Percentiles rank a stretch among this genome's conserved stretches.
Conservation (phyloP, 2,797 vertebrate species). For the Molossus alvarezi region DNA sequence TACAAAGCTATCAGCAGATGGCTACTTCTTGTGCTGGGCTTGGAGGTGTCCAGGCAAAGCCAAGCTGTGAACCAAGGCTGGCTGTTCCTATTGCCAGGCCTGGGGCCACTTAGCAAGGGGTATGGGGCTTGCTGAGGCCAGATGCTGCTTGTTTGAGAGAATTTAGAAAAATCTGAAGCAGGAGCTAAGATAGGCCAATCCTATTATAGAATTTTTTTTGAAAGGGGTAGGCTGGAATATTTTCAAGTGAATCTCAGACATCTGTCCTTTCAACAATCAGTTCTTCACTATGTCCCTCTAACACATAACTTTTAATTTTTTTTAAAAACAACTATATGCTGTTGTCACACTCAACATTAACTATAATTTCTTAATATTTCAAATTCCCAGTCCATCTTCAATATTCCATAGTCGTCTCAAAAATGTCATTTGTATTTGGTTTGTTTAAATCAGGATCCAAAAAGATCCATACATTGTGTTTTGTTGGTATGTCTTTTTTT, state of each 20-base stretch:
- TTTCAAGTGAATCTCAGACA: background rate
- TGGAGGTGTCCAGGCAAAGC: too few species aligned
- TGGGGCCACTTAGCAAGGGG: too few species aligned
- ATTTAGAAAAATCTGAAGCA: too few species aligned
- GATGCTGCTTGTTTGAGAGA: too few species aligned
- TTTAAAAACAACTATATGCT: background rate
- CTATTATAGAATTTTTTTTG: background rate
- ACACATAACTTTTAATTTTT: background rate
- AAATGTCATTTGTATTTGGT: conserved; percentile 28
- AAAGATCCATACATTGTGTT: background rate
- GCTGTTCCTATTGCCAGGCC: too few species aligned
- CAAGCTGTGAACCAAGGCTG: too few species aligned
- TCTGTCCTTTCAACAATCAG: background rate
- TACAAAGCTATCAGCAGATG: too few species aligned
- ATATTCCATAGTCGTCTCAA: background rate
- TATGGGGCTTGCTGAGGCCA: too few species aligned
- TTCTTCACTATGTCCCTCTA: background rate
- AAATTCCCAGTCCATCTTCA: background rate
- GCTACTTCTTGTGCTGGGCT: too few species aligned
- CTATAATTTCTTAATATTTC: background rate
- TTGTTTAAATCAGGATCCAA: background rate
- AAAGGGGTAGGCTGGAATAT: background rate
- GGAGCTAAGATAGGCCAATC: too few species aligned
- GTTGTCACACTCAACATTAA: background rate
- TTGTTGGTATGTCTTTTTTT: background rate